Percentiles rank a stretch among this genome's conserved stretches.
phyloP scores from a whole-genome alignment of 2,113 vertebrate species.

The Grammomys surdaster region DNA sequence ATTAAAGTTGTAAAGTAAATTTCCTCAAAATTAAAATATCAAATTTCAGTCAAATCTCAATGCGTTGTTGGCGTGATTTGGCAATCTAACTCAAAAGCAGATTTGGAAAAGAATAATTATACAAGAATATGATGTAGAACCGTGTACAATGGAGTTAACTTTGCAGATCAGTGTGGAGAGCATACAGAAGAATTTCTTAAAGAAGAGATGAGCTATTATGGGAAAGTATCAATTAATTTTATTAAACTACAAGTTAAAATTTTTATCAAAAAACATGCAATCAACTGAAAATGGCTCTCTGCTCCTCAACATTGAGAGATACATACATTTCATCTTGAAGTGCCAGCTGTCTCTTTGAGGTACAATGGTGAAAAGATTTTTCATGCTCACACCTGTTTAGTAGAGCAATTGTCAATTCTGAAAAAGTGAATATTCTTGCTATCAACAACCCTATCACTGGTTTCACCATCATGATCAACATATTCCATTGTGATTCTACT shows the following conservation, averaged over 20 bases:
- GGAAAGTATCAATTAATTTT: neutral
- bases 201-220: neutral
- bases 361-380: neutral
- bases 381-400: neutral
- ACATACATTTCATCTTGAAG: neutral
- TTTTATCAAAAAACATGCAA: neutral
- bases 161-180: neutral
- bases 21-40: conserved; percentile 63
- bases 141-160: neutral
- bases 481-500: no score
- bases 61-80: neutral
- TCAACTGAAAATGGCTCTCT: neutral
- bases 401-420: neutral
- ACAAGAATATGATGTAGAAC: neutral
- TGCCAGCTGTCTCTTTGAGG: neutral
- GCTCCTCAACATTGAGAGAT: neutral
- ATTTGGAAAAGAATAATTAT: conserved; percentile 44
- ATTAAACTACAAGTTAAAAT: neutral
- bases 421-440: neutral
- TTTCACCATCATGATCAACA: neutral
- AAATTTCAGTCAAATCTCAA: conserved; percentile 57
- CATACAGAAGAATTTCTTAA: neutral
- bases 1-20: conserved; percentile 14
- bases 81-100: conserved; percentile 41
- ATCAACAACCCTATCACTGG: neutral